Evolutionary conservation across 2,797 vertebrate species (phyloP).

Genomic region (Balearica regulorum): DNA sequence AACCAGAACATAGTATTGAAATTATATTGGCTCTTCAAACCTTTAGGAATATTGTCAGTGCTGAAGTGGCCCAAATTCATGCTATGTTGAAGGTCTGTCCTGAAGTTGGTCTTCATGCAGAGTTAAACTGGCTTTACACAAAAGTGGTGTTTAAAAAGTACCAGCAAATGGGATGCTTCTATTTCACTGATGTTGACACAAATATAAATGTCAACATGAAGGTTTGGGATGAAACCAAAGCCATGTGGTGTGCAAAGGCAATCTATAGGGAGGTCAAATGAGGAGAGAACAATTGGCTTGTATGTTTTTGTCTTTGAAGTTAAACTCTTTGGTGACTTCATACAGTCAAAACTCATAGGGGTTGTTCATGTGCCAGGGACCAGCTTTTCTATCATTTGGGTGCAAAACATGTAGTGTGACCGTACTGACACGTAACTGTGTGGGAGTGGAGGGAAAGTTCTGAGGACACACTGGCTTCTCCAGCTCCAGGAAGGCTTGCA

Average conservation of each 20-base stretch:
- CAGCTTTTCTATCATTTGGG: neutral
- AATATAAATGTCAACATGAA: neutral
- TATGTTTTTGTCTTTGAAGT: neutral
- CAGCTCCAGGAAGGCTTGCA: neutral
- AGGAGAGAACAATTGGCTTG: neutral
- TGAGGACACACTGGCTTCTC: neutral
- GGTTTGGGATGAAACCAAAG: neutral
- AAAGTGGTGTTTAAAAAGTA: neutral
- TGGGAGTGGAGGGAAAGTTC: neutral
- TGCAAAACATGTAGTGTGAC: accelerated
- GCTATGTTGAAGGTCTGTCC: neutral
- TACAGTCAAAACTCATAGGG: neutral
- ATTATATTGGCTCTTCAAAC: neutral
- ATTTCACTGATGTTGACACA: neutral
- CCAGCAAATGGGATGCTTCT: neutral
- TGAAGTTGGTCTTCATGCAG: neutral
- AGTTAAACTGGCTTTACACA: neutral
- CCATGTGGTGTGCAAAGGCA: neutral
- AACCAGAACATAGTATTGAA: neutral
- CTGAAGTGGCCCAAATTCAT: neutral
- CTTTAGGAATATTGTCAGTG: neutral
- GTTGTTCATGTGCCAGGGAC: neutral
- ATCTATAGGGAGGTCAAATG: neutral
- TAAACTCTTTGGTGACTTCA: neutral
- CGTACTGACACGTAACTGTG: accelerated